Percentiles rank a stretch among this genome's conserved stretches.
Evolutionary conservation across 2,888 invertebrate species (phyloP).

Genomic region (Marasmarcha lunaedactyla): DNA sequence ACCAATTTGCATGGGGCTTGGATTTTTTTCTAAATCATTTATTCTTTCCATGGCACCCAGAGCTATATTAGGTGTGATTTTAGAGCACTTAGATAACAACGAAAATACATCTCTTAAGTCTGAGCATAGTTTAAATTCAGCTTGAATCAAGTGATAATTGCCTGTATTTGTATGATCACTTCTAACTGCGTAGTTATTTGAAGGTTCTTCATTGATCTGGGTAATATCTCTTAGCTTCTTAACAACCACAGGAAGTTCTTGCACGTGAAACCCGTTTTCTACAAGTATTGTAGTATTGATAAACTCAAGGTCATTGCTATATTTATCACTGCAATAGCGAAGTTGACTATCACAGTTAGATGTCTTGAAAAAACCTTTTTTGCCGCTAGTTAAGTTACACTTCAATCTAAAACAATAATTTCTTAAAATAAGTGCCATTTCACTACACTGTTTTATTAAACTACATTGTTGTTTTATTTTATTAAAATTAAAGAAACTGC

Average conservation of each 20-base stretch:
- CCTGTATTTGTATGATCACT: conserved; percentile 29
- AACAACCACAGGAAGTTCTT: conserved; percentile 76
- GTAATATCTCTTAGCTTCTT: conserved; percentile 55
- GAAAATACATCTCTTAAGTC: conserved; percentile 55
- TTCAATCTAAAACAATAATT: too few species aligned
- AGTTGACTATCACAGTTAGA: neutral
- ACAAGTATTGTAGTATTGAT: conserved; percentile 67
- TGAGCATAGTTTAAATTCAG: conserved; percentile 53
- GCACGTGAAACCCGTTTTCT: conserved; percentile 76
- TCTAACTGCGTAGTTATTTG: conserved; percentile 15
- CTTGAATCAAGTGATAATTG: conserved; percentile 48
- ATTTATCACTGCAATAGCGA: neutral
- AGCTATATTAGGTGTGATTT: conserved; percentile 62
- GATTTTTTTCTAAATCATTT: conserved; percentile 46
- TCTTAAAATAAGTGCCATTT: too few species aligned
- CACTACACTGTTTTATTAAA: too few species aligned
- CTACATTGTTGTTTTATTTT: too few species aligned
- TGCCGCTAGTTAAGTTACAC: too few species aligned
- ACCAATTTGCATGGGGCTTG: conserved; percentile 24
- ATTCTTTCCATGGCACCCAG: conserved; percentile 61
- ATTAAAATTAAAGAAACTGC: too few species aligned
- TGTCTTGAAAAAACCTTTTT: too few species aligned
- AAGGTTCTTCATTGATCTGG: conserved; percentile 29
- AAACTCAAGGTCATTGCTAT: conserved; percentile 27
- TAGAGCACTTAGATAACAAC: conserved; percentile 56